Evolutionary conservation across 2,888 invertebrate species (phyloP), one percentile per base, ranked within the genome.

Genomic region (Villa cingulata): DNA sequence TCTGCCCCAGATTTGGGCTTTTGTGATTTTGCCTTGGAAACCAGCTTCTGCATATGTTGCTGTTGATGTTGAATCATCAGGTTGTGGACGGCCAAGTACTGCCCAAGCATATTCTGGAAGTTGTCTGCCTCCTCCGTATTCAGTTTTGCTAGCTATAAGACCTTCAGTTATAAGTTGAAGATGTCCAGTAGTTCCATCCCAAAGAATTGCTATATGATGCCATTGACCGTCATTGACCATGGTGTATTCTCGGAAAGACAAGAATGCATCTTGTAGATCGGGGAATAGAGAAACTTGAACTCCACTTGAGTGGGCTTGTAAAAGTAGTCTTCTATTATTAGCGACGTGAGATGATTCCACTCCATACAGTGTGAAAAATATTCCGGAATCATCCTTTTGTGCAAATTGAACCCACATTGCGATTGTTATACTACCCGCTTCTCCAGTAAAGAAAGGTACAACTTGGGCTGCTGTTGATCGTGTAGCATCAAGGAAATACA

Each of bases 351-450:
- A 78, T 41, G 86, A 83, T 54, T 84, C 81, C 44, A 94, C 92
- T 53, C 84, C 83, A 64, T 94, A 95, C 6, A 95, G 76, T 0
- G 91, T 92, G 61, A 92, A 89, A 78, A 95, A 91, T 48, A 88
- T 86, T 54, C 95, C 95, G 51, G 85, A 86, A 69, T 90, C 92
- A 59, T 91, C 91, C 68, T 81, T 82, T 61, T 85, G 85, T 0
- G 88, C 86, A 61, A 90, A 97, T 65, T 94, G 90, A 1, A 97
- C 90, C 97, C 97, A 97, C 80, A 96, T 79, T 17, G 88, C 91
- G 46, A 97, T 76, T 0, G 94, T 91, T 29, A 96, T 67, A 59
- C 88, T 86, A 54, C 80, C 79, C 48, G 82, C 79, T 16, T 78
- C 77, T 4, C 80, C 80, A 15, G 83, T 83, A 56, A 82, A 81